Base-by-base conservation (phyloP, 2,797 vertebrate species). In the Lateolabrax maculatus region DNA sequence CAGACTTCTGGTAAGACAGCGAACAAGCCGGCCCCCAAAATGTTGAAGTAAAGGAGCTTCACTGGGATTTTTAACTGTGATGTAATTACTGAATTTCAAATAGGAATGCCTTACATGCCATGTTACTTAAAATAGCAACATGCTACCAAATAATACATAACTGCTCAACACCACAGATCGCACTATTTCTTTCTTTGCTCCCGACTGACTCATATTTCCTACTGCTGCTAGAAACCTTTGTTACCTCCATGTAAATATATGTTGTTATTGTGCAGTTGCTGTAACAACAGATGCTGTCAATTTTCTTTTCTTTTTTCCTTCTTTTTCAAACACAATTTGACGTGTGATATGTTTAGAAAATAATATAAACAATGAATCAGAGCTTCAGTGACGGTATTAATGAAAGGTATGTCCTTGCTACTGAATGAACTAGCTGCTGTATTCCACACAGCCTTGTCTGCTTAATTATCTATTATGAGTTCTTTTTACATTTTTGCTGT, bases 331-430 rank as follows among this genome's bases (percentile, higher is more conserved):
- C 12, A 48, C 10, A 34, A 9, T 25, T 41, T 23, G n/a, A 49
- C 9, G 31, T 31, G 11, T 29, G 37, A 31, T 11, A 12, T 15
- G 63, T 57, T 49, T 43, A 51, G 43, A 34, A 27, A 52, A 37
- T 37, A 8, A 12, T 44, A 7, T 63, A 19, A 48, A 37, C 19
- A 56, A 51, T 57, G 34, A 77, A 37, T 58, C 44, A 19, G 23
- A 58, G 43, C 57, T 16, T 34, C 11, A 1, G 29, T 37, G 15
- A 15, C 18, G 1, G 13, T 23, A 8, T 58, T 31, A 48, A 13
- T 64, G 61, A 71, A 29, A 39, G 23, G n/a, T 39, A 29, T 3
- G 23, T 44, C 68, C 73, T 65, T 73, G 67, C 29, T 52, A 29
- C 51, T 34, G 16, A 66, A 69, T 58, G 34, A 64, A 70, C 34